phyloP scores from a whole-genome alignment of 1,140 invertebrate species.

The Drosophila lini region DNA sequence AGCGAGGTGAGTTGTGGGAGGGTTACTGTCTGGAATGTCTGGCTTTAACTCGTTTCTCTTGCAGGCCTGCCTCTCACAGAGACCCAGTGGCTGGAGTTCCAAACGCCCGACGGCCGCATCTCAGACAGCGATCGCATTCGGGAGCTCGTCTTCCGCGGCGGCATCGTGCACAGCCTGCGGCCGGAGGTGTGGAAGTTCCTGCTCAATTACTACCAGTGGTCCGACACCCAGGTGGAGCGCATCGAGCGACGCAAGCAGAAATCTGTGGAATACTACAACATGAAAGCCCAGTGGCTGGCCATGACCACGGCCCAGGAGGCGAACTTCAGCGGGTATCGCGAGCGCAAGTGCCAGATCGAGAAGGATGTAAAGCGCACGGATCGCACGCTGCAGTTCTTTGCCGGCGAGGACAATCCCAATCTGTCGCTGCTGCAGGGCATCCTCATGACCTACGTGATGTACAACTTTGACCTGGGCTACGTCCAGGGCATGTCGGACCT shows the following conservation, averaged over 20 bases:
- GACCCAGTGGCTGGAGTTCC: constrained; percentile 91
- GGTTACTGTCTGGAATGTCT: not conserved
- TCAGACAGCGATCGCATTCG: constrained; percentile 89
- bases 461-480: constrained; percentile 99
- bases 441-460: constrained; percentile 99
- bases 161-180: constrained; percentile 89
- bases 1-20: constrained; percentile 47
- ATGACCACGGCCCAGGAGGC: constrained; percentile 94
- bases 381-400: constrained; percentile 94
- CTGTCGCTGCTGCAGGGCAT: constrained; percentile 94
- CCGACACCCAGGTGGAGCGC: constrained; percentile 90
- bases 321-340: constrained; percentile 94
- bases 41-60: not conserved
- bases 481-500: constrained; percentile 99
- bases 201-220: constrained; percentile 95
- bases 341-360: constrained; percentile 97
- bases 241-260: constrained; percentile 89
- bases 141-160: constrained; percentile 95
- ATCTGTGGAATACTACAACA: constrained; percentile 95
- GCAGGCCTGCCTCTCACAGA: constrained; percentile 87
- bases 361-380: constrained; percentile 99
- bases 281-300: constrained; percentile 98
- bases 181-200: constrained; percentile 98
- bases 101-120: constrained; percentile 91
- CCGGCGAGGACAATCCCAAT: constrained; percentile 96